Base-by-base conservation (phyloP, 2,797 vertebrate species). In the Arrhamphus sclerolepis region DNA sequence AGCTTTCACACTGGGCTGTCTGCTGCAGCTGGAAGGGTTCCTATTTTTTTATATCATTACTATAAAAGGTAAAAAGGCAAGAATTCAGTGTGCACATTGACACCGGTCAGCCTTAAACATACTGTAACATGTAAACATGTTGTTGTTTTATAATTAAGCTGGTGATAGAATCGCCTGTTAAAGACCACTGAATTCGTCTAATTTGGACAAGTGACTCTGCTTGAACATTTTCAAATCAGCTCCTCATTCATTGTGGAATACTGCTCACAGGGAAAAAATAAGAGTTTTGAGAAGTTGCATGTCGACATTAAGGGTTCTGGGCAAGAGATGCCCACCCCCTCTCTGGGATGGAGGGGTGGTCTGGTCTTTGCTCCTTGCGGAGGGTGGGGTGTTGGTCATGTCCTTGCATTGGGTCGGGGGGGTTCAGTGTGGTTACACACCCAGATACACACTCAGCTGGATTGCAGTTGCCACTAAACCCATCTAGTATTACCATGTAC, bases 1-100 rank as follows among this genome's bases (percentile, higher is more conserved):
- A 56, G 31, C 53, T 44, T 40, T 59, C 55, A 72, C 65, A 54
- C 51, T 58, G 58, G 56, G 63, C 47, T 39, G 50, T 53, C 46
- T 41, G 63, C 51, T 62, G 38, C 19, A 58, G 63, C 65, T 64
- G 24, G 43, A 66, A 66, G 66, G 67, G 21, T 69, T 85, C 83
- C 78, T 74, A 81, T 68, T 10, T 11, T 34, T 34, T 6, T 29
- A 1, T 29, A 18, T 69, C 54, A 60, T 72, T 53, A 34, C 22
- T 43, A 47, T 59, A 19, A 70, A 66, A 34, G 5, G 38, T 42
- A 46, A 61, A 70, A 66, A 59, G 16, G 62, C 42, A 53, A 34
- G 29, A 70, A 55, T 56, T 58, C 41, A n/a, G 19, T 34, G 21
- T 63, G 28, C 24, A 0, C 38, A 3, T 28, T 50, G 29, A 56